Conservation (phyloP, 37 sponge, comb jelly and placozoan species). For the Beroe forskalii region DNA sequence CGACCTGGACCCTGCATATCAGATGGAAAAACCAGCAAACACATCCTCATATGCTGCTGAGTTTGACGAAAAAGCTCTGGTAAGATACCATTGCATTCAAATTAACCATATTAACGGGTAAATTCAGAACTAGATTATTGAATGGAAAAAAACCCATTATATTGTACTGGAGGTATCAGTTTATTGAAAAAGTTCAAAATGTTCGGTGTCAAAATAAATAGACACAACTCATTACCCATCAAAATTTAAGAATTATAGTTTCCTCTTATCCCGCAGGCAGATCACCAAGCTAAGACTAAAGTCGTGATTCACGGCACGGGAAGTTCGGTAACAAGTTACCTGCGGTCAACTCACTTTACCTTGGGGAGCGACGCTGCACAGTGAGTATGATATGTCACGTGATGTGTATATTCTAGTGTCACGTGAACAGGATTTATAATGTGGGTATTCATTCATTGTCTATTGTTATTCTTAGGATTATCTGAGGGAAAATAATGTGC, state of each 20-base stretch:
- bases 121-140: too few species aligned
- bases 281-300: slow-evolving; percentile 36
- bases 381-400: background rate
- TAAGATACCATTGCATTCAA: too few species aligned
- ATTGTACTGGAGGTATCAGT: too few species aligned
- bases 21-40: background rate
- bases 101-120: too few species aligned
- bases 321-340: background rate
- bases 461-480: too few species aligned
- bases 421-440: too few species aligned
- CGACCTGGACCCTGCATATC: slow-evolving; percentile 32
- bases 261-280: background rate
- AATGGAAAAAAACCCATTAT: too few species aligned
- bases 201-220: background rate
- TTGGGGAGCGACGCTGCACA: slow-evolving; percentile 10
- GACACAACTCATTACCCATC: background rate
- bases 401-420: too few species aligned
- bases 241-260: background rate
- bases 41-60: slow-evolving; percentile 26
- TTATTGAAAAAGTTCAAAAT: too few species aligned
- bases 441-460: too few species aligned
- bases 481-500: too few species aligned
- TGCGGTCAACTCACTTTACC: slow-evolving; percentile 11
- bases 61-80: slow-evolving; percentile 24
- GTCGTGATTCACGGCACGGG: slow-evolving; percentile 40